Percentiles rank a stretch among this genome's conserved stretches.
These are phyloP conservation scores for Phalanger gymnotis DNA, from an alignment of 2,797 vertebrate genomes.

Conservation along the genomic window DNA sequence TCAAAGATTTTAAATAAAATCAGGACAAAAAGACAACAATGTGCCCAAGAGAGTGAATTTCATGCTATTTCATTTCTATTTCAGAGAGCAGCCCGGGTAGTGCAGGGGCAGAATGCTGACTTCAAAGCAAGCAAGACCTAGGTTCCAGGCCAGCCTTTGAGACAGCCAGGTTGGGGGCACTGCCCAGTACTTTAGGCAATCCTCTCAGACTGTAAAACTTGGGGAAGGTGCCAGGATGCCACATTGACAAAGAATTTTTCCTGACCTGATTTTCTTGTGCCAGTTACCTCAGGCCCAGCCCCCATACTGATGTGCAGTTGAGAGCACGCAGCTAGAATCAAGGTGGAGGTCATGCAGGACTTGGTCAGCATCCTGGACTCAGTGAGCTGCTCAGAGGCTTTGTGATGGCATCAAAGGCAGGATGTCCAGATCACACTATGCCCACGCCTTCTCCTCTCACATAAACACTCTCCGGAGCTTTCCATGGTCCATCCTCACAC, in stretches of 20 bases:
- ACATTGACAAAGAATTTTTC: not conserved
- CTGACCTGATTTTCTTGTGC: not conserved
- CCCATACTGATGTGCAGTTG: too few species aligned
- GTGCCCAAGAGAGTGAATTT: not conserved
- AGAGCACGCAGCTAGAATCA: too few species aligned
- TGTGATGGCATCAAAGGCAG: not conserved
- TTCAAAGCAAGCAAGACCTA: not conserved
- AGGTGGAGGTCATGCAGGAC: not conserved
- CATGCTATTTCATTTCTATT: too few species aligned
- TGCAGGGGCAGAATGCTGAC: not conserved
- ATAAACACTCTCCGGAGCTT: not conserved
- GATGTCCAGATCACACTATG: not conserved
- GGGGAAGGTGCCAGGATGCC: too few species aligned
- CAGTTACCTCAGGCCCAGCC: too few species aligned
- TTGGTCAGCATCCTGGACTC: not conserved
- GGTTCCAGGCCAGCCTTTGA: not conserved
- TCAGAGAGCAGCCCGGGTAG: too few species aligned
- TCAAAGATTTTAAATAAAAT: not conserved
- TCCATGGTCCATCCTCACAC: not conserved
- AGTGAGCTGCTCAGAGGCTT: not conserved
- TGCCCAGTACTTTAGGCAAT: too few species aligned
- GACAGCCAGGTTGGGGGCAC: not conserved
- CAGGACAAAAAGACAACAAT: not conserved
- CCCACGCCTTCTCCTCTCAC: not conserved
- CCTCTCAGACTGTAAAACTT: not conserved